Conservation (phyloP, 64 coral and sea anemone species). For the Actinia tenebrosa region DNA sequence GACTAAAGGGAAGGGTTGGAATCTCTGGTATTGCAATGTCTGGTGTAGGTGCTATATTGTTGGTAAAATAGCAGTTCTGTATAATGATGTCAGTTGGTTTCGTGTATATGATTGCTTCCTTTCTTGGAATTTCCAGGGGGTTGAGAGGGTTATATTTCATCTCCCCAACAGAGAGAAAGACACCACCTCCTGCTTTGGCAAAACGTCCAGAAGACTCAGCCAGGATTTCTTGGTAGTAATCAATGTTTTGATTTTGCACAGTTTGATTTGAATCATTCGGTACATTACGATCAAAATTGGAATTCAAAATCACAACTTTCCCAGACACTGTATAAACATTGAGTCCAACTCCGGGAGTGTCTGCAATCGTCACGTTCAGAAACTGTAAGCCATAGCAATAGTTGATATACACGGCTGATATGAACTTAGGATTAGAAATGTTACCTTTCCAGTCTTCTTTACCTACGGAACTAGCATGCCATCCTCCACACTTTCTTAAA, state of each 20-base stretch:
- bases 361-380: constrained; percentile 27
- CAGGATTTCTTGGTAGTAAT: neutral
- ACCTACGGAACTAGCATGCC: constrained; percentile 28
- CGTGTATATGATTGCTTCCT: neutral
- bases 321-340: constrained; percentile 55
- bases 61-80: constrained; percentile 37
- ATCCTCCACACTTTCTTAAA: constrained; percentile 58
- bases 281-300: constrained; percentile 44
- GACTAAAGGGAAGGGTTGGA: constrained; percentile 77
- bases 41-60: constrained; percentile 52
- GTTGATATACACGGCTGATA: constrained; percentile 55
- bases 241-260: neutral
- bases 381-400: constrained; percentile 63
- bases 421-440: constrained; percentile 37
- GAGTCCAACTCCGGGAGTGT: constrained; percentile 52
- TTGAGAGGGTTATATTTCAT: constrained; percentile 8
- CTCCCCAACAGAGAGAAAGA: neutral
- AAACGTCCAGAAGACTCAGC: neutral
- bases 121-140: neutral
- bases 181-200: constrained; percentile 8
- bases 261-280: neutral
- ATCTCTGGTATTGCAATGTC: constrained; percentile 30
- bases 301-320: constrained; percentile 31
- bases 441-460: constrained; percentile 17
- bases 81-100: neutral